These are phyloP conservation scores for Manis pentadactyla DNA, from an alignment of 2,797 vertebrate species.

Conservation along the genomic window DNA sequence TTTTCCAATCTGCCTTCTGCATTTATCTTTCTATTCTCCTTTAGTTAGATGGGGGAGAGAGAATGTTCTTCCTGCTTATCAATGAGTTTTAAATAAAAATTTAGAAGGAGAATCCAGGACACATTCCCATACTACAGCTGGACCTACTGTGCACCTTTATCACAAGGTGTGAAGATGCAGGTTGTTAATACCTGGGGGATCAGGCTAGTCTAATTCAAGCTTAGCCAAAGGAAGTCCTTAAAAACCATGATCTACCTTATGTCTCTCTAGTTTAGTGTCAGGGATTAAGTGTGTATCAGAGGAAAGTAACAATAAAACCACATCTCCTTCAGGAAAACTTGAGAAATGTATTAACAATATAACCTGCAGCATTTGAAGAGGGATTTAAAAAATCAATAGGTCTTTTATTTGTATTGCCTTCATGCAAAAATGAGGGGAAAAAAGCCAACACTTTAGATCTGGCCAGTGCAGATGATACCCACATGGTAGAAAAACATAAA, in stretches of 20 bases:
- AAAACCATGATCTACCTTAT: neutral
- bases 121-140: fast-evolving
- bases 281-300: neutral
- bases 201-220: neutral
- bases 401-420: neutral
- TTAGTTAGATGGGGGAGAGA: neutral
- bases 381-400: neutral
- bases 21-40: neutral
- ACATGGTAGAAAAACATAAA: neutral
- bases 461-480: neutral
- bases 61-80: neutral
- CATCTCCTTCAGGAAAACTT: neutral
- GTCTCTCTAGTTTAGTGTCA: neutral
- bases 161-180: no score
- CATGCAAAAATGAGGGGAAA: neutral
- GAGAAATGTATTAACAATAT: neutral
- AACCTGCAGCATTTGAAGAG: neutral
- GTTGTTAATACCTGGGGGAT: neutral
- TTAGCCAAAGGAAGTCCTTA: neutral
- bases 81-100: neutral
- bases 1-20: neutral
- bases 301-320: neutral
- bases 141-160: neutral
- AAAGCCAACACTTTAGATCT: neutral
- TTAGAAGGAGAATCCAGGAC: neutral